Evolutionary conservation across 37 sponge, comb jelly and placozoan genomes (phyloP).

Genomic region (Geodia barretti): DNA sequence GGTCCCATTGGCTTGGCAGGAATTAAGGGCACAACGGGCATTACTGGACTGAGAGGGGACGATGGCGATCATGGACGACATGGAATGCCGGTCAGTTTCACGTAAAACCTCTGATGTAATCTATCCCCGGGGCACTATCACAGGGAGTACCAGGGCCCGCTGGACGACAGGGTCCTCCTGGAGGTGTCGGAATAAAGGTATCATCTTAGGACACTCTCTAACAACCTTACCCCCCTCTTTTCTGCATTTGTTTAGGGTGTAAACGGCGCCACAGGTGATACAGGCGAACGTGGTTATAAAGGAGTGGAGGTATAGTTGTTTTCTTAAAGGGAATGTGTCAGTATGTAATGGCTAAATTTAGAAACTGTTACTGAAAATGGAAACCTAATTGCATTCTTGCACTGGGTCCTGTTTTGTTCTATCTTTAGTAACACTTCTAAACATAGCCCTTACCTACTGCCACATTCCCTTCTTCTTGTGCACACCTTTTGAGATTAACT

Average conservation of each 20-base stretch:
- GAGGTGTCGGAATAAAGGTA: not conserved
- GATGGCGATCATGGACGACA: slow-evolving; percentile 17
- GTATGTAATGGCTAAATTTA: no score
- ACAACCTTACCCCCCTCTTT: not conserved
- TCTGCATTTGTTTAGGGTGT: not conserved
- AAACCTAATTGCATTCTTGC: not conserved
- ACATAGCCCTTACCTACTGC: no score
- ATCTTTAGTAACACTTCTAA: no score
- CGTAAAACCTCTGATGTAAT: not conserved
- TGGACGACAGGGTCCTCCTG: slow-evolving; percentile 22
- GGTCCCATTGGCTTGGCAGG: not conserved
- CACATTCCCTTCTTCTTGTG: not conserved
- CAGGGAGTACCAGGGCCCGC: slow-evolving; percentile 6
- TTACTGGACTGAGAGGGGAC: not conserved
- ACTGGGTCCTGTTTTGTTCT: no score
- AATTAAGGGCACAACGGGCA: not conserved
- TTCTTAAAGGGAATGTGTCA: no score
- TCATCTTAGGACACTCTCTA: no score
- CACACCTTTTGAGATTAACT: no score
- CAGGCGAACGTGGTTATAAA: slow-evolving; percentile 18
- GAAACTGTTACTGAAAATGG: not conserved
- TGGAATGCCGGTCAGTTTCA: not conserved
- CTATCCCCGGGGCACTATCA: not conserved
- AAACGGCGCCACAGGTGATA: not conserved
- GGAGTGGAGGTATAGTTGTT: slow-evolving; percentile 13